phyloP scores from a whole-genome alignment of 2,797 vertebrate genomes.

The Chromobotia macracanthus region DNA sequence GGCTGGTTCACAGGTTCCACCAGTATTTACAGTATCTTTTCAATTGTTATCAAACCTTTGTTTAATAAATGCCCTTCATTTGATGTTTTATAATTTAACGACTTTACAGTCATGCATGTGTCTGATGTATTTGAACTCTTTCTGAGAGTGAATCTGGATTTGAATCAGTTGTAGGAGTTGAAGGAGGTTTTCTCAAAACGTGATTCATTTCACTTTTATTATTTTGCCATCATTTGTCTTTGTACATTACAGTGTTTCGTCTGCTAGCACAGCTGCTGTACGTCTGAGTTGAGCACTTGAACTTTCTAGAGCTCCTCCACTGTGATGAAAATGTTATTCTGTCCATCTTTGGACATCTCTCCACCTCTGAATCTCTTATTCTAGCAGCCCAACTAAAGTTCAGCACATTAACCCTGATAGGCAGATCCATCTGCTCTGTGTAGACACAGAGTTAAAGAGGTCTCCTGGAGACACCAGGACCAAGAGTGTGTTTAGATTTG shows the following conservation, averaged over 20 bases:
- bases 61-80: too few species aligned
- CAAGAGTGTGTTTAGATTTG: conserved; percentile 38
- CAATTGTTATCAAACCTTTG: neutral
- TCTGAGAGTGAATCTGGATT: neutral
- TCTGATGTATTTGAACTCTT: neutral
- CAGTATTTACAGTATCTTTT: too few species aligned
- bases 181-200: too few species aligned
- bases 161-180: neutral
- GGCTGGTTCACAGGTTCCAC: too few species aligned
- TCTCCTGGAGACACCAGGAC: conserved; percentile 39
- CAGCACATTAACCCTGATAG: conserved; percentile 36
- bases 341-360: conserved; percentile 44
- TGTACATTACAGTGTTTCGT: conserved; percentile 13
- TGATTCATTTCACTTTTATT: neutral
- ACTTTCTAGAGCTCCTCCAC: conserved; percentile 27
- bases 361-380: conserved; percentile 37
- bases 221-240: conserved; percentile 15
- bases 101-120: too few species aligned
- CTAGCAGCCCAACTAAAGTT: conserved; percentile 29
- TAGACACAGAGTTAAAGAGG: conserved; percentile 40
- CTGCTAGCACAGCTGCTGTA: conserved; percentile 16
- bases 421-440: conserved; percentile 44
- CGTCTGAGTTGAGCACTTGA: conserved; percentile 23
- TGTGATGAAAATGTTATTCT: conserved; percentile 20
- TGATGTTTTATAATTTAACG: too few species aligned